A percentile compares a stretch with the other conserved stretches of the same genome.
These are phyloP conservation scores for Athetis lepigone DNA, from an alignment of 2,888 invertebrate genomes.

Conservation along the genomic window DNA sequence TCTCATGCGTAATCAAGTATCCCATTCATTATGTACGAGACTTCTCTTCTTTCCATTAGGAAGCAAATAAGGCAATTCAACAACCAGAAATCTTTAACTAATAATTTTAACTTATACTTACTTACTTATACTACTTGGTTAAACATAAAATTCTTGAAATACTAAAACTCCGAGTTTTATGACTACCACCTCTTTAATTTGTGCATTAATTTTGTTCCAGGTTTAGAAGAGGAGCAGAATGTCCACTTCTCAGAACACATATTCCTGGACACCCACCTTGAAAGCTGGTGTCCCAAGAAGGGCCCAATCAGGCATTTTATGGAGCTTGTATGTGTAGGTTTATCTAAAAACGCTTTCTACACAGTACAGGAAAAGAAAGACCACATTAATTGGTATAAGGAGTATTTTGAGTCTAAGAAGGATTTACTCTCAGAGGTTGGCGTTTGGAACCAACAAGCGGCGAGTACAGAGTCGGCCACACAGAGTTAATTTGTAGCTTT, in stretches of 20 bases:
- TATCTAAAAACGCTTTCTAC: conserved; percentile 98
- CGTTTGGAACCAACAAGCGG: conserved; percentile 83
- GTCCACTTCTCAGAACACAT: conserved; percentile 98
- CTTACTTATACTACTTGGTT: no score
- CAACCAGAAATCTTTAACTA: no score
- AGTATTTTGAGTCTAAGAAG: conserved; percentile 96
- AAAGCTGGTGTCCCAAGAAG: conserved; percentile 96
- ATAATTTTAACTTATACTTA: no score
- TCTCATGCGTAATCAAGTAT: no score
- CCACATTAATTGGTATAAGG: conserved; percentile 97
- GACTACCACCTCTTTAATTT: background rate
- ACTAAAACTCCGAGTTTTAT: background rate
- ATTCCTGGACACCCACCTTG: conserved; percentile 96
- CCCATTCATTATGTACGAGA: no score
- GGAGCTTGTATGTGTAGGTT: conserved; percentile 98
- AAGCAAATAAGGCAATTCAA: no score
- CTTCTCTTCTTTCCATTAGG: no score
- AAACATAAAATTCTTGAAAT: no score
- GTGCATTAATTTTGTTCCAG: conserved; percentile 76
- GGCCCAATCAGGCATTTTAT: conserved; percentile 99
- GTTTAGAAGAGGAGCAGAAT: conserved; percentile 91
- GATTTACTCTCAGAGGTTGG: conserved; percentile 93
- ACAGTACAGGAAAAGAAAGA: conserved; percentile 96
- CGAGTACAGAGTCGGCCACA: conserved; percentile 65
- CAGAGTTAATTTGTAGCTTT: conserved; percentile 55